Evolutionary conservation across 2,113 vertebrate species (phyloP), one percentile per base, ranked within the genome.

Genomic region (Meleagris gallopavo): DNA sequence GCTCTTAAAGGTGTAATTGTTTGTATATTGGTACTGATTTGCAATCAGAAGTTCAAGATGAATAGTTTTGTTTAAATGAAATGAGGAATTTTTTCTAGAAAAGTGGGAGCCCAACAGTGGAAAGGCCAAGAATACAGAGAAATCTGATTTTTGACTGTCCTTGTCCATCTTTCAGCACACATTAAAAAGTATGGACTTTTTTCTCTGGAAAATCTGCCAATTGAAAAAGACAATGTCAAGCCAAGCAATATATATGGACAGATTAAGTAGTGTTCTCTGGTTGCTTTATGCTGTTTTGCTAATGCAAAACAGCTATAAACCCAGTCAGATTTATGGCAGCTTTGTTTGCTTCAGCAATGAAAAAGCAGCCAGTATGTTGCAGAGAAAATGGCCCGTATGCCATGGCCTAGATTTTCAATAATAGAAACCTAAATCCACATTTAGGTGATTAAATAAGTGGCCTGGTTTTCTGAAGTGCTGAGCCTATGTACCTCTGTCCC

Each of bases 371-470:
- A 90, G 67, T 79, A 24, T 54, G 73, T 91, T 88, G 41, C 83
- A 38, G 75, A 71, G 82, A 91, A 94, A 95, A 81, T 61, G 90
- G 67, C 77, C 85, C 62, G 13, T 84, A 82, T 87, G 55, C 50
- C 80, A 57, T 7, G 40, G 76, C 88, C 88, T 86, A 96, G 86
- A 89, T 90, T 84, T 82, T 91, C 62, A 83, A 93, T 83, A 90
- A 86, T 19, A 78, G 73, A 78, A 88, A 71, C 50, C 41, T 79
- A 86, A 88, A 93, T 75, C 65, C 54, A 91, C 74, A 83, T 92
- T 91, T 50, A 88, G 36, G 41, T 77, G 65, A 61, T 90, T 94
- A 90, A 88, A 89, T 89, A 95, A 91, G 50, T 74, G 90, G 32
- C 86, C 83, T 76, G 80, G 58, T 93, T 89, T 90, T 83, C 87